Conservation (phyloP, 2,888 invertebrate genomes). For the Phalera bucephala region DNA sequence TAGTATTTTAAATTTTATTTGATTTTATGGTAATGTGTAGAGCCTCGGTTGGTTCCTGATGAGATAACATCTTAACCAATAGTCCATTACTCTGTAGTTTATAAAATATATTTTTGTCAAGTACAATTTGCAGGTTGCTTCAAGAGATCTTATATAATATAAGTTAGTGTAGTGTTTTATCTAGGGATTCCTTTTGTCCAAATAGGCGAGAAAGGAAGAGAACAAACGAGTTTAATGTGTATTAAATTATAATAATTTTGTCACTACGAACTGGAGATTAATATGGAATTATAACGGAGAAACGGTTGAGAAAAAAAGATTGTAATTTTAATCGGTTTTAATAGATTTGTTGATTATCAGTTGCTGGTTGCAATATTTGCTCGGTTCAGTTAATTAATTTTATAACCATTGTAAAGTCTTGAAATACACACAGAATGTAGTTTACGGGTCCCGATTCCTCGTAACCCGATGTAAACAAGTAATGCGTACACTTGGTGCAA, state of each 20-base stretch:
- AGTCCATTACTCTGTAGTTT: slow-evolving; percentile 31
- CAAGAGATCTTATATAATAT: slow-evolving; percentile 57
- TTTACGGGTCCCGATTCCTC: slow-evolving; percentile 26
- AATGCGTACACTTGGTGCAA: slow-evolving; percentile 61
- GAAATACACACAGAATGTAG: slow-evolving; percentile 7
- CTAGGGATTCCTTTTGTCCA: slow-evolving; percentile 40
- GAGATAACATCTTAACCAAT: slow-evolving; percentile 38
- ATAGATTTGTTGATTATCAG: too few relatives aligned
- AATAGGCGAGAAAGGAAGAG: slow-evolving; percentile 37
- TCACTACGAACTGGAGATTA: slow-evolving; percentile 20
- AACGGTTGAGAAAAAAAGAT: background rate
- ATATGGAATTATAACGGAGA: slow-evolving; percentile 19
- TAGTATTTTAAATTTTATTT: slow-evolving; percentile 40
- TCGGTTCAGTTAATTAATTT: background rate
- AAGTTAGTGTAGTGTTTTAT: slow-evolving; percentile 61
- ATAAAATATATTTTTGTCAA: slow-evolving; percentile 49
- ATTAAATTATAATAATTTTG: slow-evolving; percentile 24
- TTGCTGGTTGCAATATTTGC: too few relatives aligned
- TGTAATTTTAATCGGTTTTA: background rate
- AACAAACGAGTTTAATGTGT: slow-evolving; percentile 47
- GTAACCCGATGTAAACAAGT: slow-evolving; percentile 19
- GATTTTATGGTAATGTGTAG: slow-evolving; percentile 23
- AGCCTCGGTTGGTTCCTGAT: slow-evolving; percentile 40
- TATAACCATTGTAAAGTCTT: background rate
- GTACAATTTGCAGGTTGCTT: slow-evolving; percentile 71